phyloP scores from a whole-genome alignment of 2,888 invertebrate species.

The Drosophila cracens region DNA sequence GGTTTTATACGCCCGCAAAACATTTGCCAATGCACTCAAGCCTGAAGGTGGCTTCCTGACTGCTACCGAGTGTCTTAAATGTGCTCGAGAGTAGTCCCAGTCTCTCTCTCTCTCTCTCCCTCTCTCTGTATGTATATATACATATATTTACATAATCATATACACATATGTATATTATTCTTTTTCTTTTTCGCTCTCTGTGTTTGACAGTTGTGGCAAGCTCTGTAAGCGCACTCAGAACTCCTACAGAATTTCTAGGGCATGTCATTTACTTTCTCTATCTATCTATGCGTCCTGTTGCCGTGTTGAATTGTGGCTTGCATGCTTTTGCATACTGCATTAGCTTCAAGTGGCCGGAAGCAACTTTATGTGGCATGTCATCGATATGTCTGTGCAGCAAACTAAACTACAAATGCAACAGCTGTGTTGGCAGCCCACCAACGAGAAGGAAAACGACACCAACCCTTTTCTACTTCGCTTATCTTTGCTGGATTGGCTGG shows the following conservation, averaged over 20 bases:
- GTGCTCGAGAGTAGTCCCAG: background rate
- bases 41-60: conserved; percentile 16
- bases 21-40: conserved; percentile 43
- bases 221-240: background rate
- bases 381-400: conserved; percentile 23
- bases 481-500: background rate
- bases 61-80: background rate
- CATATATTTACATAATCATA: too few relatives aligned
- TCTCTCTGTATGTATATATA: too few relatives aligned
- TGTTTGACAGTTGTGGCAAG: background rate
- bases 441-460: background rate
- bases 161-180: background rate
- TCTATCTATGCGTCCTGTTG: background rate
- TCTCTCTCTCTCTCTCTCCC: background rate
- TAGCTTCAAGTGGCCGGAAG: conserved; percentile 38
- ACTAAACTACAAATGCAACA: conserved; percentile 9
- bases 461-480: background rate
- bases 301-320: background rate
- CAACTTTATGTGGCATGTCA: conserved; percentile 41
- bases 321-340: conserved; percentile 48
- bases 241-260: background rate
- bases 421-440: conserved; percentile 4
- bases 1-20: conserved; percentile 20
- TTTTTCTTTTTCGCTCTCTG: background rate
- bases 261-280: background rate